Evolutionary conservation across 2,113 vertebrate genomes (phyloP).

Genomic region (Aspidoscelis tigris): DNA sequence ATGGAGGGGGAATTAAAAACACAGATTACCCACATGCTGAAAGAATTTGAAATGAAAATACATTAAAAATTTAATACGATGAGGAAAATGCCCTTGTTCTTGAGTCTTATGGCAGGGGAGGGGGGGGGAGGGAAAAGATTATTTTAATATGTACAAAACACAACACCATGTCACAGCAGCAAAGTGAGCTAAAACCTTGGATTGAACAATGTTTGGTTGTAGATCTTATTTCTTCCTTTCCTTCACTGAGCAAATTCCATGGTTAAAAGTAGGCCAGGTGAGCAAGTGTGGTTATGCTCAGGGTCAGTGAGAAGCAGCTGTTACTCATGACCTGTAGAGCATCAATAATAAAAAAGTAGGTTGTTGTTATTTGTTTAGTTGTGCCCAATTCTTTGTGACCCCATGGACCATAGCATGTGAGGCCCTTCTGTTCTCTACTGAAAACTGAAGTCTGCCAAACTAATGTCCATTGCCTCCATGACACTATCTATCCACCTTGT

Average conservation of each 20-base stretch:
- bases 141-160: constrained; percentile 64
- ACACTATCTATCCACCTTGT: too few species aligned
- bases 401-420: too few species aligned
- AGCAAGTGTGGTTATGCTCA: neutral
- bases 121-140: constrained; percentile 53
- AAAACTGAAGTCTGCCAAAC: too few species aligned
- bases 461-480: too few species aligned
- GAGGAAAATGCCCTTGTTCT: constrained; percentile 48
- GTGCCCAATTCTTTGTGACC: too few species aligned
- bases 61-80: constrained; percentile 68
- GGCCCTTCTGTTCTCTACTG: too few species aligned
- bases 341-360: neutral
- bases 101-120: constrained; percentile 47
- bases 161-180: constrained; percentile 44
- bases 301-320: neutral
- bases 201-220: constrained; percentile 52
- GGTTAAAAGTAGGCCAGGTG: constrained; percentile 39
- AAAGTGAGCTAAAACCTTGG: constrained; percentile 43
- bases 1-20: constrained; percentile 32
- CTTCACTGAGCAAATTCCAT: constrained; percentile 24
- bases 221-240: neutral
- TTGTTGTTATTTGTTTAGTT: too few species aligned
- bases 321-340: neutral
- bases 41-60: constrained; percentile 67
- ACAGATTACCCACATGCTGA: constrained; percentile 48